Percentiles rank a stretch among this genome's conserved stretches.
Evolutionary conservation across 2,888 invertebrate species (phyloP).

Genomic region (Drosophila quasianomalipes): DNA sequence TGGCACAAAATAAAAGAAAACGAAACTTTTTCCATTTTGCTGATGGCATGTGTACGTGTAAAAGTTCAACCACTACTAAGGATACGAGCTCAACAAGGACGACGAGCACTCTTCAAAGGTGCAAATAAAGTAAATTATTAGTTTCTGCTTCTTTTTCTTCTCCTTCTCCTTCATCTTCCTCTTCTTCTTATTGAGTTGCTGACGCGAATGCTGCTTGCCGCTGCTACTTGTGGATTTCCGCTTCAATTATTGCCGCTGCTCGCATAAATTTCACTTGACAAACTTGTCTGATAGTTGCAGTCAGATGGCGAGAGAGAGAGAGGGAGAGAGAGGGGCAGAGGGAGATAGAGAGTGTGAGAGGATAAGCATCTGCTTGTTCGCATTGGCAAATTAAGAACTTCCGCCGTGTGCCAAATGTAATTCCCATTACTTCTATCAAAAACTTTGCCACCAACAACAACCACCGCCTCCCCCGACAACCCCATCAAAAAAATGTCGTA

Average conservation of each 20-base stretch:
- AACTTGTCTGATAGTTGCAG: constrained; percentile 67
- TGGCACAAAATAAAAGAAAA: background rate
- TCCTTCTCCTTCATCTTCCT: constrained; percentile 18
- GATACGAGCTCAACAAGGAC: constrained; percentile 27
- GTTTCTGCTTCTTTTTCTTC: constrained; percentile 54
- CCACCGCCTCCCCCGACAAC: no score
- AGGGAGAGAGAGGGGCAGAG: background rate
- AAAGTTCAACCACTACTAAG: constrained; percentile 68
- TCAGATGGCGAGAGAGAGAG: background rate
- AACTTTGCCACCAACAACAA: background rate
- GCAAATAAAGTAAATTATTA: constrained; percentile 81
- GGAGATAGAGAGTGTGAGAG: background rate
- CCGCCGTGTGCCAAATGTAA: constrained; percentile 37
- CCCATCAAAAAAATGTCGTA: background rate
- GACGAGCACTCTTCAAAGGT: constrained; percentile 72
- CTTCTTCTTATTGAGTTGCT: constrained; percentile 14
- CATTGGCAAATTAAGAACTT: constrained; percentile 72
- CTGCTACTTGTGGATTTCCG: constrained; percentile 77
- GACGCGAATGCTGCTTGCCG: constrained; percentile 13
- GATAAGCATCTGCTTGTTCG: constrained; percentile 36
- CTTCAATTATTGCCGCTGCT: constrained; percentile 72
- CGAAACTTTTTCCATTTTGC: constrained; percentile 76
- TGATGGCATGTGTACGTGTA: constrained; percentile 77
- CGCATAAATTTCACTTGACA: constrained; percentile 80
- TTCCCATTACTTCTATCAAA: constrained; percentile 26